Conservation (phyloP, 1,140 invertebrate genomes). For the Hyposmocoma kahamanoa region DNA sequence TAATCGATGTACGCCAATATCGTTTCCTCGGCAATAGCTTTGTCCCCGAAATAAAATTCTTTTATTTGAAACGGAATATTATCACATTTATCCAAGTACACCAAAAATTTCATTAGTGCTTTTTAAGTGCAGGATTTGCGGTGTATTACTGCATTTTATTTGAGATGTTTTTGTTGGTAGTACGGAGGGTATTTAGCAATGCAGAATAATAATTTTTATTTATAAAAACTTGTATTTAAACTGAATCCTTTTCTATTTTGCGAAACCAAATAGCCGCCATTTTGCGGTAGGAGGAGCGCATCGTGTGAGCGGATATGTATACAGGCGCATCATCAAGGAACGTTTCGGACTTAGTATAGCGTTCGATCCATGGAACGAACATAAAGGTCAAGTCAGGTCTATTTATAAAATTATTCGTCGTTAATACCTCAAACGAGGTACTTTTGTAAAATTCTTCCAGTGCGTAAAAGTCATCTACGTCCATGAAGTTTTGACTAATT, state of each 20-base stretch:
- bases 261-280: too few relatives aligned
- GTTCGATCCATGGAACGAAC: conserved; percentile 33
- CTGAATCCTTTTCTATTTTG: too few relatives aligned
- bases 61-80: conserved; percentile 29
- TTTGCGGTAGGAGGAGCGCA: too few relatives aligned
- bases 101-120: too few relatives aligned
- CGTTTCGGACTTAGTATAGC: conserved; percentile 13
- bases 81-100: too few relatives aligned
- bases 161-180: conserved; percentile 39
- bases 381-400: conserved; percentile 19
- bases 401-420: conserved; percentile 1
- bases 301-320: too few relatives aligned
- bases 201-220: too few relatives aligned
- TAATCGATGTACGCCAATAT: conserved; percentile 31
- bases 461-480: conserved; percentile 20
- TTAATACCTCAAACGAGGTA: conserved; percentile 11
- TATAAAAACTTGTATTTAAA: too few relatives aligned
- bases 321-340: conserved; percentile 30
- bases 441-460: conserved; percentile 32
- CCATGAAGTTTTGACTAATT: conserved; percentile 14
- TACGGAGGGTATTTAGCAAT: conserved; percentile 39
- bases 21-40: conserved; percentile 21
- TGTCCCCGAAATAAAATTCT: conserved; percentile 38
- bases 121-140: too few relatives aligned
- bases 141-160: conserved; percentile 25